phyloP scores from a whole-genome alignment of 2,888 invertebrate species.

The Melanostoma scalare region DNA sequence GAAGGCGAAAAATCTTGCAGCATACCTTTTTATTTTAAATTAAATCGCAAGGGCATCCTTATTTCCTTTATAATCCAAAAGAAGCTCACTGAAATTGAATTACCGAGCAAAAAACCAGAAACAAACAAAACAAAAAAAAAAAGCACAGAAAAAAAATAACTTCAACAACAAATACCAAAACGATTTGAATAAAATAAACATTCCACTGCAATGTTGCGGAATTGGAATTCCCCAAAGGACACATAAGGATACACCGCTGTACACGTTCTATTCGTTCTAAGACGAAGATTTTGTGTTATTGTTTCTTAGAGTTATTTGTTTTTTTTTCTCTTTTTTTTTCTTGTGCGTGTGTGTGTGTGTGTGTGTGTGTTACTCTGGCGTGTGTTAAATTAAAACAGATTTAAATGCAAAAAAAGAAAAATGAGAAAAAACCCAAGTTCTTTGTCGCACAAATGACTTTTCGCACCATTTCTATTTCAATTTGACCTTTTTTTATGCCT shows the following conservation, averaged over 20 bases:
- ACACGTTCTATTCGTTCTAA: neutral
- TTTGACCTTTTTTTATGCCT: slow-evolving; percentile 70
- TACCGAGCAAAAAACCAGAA: slow-evolving; percentile 13
- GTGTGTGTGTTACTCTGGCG: neutral
- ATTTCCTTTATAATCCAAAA: neutral
- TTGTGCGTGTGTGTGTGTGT: neutral
- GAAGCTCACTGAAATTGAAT: slow-evolving; percentile 57
- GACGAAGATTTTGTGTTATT: neutral
- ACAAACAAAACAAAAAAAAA: slow-evolving; percentile 1
- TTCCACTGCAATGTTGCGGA: slow-evolving; percentile 69
- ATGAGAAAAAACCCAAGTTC: slow-evolving; percentile 36
- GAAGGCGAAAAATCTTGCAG: slow-evolving; percentile 19
- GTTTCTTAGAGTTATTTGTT: slow-evolving; percentile 5
- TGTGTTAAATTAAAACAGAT: slow-evolving; percentile 56
- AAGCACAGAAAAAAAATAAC: slow-evolving; percentile 1
- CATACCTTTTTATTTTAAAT: slow-evolving; percentile 11
- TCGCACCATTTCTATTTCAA: slow-evolving; percentile 71
- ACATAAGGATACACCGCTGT: slow-evolving; percentile 42
- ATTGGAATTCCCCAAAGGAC: slow-evolving; percentile 71
- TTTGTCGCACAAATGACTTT: slow-evolving; percentile 68
- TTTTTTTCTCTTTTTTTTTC: slow-evolving; percentile 16
- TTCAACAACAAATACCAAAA: slow-evolving; percentile 32
- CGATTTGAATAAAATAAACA: slow-evolving; percentile 72
- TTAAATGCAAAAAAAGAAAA: slow-evolving; percentile 42
- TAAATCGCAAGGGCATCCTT: slow-evolving; percentile 22